Evolutionary conservation across 2,888 invertebrate genomes (phyloP).

Genomic region (Nomada fabriciana): DNA sequence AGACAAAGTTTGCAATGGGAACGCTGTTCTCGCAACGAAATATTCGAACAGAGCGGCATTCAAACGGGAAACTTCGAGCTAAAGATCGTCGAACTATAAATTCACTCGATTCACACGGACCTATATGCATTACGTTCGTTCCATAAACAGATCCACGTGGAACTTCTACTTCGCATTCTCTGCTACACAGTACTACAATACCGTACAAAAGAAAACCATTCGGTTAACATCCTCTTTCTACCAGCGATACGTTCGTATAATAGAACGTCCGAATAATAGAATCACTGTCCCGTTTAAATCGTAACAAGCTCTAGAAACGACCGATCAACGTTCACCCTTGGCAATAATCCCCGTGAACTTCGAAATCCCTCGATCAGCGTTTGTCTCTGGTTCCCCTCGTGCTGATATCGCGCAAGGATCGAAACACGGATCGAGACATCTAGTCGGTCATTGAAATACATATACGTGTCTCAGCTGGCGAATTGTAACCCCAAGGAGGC

Average conservation of each 20-base stretch:
- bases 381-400: conserved; percentile 2
- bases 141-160: conserved; percentile 3
- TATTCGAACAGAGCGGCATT: not conserved
- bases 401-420: not conserved
- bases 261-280: conserved; percentile 37
- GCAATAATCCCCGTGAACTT: conserved; percentile 36
- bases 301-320: conserved; percentile 28
- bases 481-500: not conserved
- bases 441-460: not conserved
- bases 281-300: conserved; percentile 5
- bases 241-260: conserved; percentile 28
- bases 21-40: not conserved
- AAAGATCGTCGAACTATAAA: not conserved
- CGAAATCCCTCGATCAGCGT: conserved; percentile 43
- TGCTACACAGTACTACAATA: not conserved
- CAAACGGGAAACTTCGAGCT: not conserved
- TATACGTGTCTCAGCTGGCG: conserved; percentile 21
- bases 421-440: not conserved
- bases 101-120: not conserved
- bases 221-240: conserved; percentile 13
- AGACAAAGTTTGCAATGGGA: not conserved
- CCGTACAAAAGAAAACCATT: conserved; percentile 1
- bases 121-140: not conserved
- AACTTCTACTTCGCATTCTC: not conserved
- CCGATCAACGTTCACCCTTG: conserved; percentile 34